A percentile compares a stretch with the other conserved stretches of the same genome.
Conservation (phyloP, 2,113 vertebrate species). For the Puntigrus tetrazona region DNA sequence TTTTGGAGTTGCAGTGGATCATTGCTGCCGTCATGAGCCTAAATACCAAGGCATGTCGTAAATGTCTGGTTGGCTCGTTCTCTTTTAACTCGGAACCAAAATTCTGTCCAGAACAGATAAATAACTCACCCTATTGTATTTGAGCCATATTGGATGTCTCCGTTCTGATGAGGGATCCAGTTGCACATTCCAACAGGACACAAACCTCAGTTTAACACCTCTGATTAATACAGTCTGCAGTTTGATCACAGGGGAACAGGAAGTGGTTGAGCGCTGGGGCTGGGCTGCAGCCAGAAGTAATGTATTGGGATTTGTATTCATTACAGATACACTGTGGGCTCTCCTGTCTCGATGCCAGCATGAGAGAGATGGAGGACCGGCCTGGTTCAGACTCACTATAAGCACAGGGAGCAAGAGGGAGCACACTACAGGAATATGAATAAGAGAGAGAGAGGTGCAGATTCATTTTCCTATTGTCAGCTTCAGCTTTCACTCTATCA, state of each 20-base stretch:
- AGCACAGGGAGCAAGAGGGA: slow-evolving; percentile 3
- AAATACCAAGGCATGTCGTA: slow-evolving; percentile 16
- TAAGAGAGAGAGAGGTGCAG: slow-evolving; percentile 3
- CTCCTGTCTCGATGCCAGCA: slow-evolving; percentile 25
- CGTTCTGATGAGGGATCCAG: background rate
- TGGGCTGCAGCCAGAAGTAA: slow-evolving; percentile 39
- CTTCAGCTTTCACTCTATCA: slow-evolving; percentile 8
- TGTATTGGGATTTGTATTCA: slow-evolving; percentile 40
- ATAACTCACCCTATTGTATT: background rate
- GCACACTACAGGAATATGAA: slow-evolving; percentile 4
- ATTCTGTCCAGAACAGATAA: background rate
- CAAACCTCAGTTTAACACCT: slow-evolving; percentile 44
- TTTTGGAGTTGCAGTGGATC: background rate
- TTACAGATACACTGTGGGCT: slow-evolving; percentile 38
- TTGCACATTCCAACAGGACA: slow-evolving; percentile 19
- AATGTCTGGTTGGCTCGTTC: background rate
- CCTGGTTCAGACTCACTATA: slow-evolving; percentile 11
- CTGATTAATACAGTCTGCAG: slow-evolving; percentile 32
- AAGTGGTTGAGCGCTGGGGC: slow-evolving; percentile 26
- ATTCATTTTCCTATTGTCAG: slow-evolving; percentile 23
- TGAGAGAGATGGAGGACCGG: slow-evolving; percentile 13
- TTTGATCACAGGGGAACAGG: slow-evolving; percentile 26
- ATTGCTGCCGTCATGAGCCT: background rate
- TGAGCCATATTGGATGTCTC: slow-evolving; percentile 19
- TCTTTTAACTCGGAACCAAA: background rate